A percentile compares a stretch with the other conserved stretches of the same genome.
Conservation (phyloP, 2,888 invertebrate genomes). For the Hedychridium roseum region DNA sequence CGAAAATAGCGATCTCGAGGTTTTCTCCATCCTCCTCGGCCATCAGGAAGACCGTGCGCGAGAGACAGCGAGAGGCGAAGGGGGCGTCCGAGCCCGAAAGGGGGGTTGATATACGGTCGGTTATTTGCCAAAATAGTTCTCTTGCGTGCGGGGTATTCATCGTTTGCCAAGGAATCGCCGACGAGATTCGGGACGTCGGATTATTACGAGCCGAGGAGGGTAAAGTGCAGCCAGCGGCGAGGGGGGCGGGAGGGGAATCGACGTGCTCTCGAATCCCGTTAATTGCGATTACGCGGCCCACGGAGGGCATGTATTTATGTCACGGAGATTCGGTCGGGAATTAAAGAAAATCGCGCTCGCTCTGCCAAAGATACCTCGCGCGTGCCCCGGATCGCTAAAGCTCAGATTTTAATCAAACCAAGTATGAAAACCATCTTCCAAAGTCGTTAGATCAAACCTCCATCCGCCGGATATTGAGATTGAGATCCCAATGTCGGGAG, state of each 20-base stretch:
- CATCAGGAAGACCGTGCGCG: conserved; percentile 17
- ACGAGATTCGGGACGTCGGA: conserved; percentile 32
- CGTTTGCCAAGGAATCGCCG: conserved; percentile 47
- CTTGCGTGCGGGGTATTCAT: conserved; percentile 49
- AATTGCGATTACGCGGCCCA: conserved; percentile 28
- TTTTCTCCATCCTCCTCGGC: conserved; percentile 47
- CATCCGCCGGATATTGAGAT: too few relatives aligned
- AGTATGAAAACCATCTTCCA: too few relatives aligned
- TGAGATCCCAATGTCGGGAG: too few relatives aligned
- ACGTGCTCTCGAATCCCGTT: conserved; percentile 25
- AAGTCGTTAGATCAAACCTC: too few relatives aligned
- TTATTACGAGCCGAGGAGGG: conserved; percentile 23
- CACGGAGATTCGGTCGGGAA: conserved; percentile 8
- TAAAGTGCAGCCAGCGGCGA: too few relatives aligned
- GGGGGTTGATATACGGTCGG: conserved; percentile 45
- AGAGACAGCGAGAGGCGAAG: conserved; percentile 20
- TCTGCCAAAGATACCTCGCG: too few relatives aligned
- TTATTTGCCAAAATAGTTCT: conserved; percentile 54
- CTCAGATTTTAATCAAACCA: too few relatives aligned
- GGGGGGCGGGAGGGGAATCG: too few relatives aligned
- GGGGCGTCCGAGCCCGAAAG: conserved; percentile 10
- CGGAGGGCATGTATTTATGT: conserved; percentile 23
- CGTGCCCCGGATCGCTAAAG: too few relatives aligned
- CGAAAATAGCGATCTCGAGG: conserved; percentile 62
- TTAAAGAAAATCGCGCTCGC: too few relatives aligned